Evolutionary conservation across 2,888 invertebrate genomes (phyloP).

Genomic region (Plagodis pulveraria): DNA sequence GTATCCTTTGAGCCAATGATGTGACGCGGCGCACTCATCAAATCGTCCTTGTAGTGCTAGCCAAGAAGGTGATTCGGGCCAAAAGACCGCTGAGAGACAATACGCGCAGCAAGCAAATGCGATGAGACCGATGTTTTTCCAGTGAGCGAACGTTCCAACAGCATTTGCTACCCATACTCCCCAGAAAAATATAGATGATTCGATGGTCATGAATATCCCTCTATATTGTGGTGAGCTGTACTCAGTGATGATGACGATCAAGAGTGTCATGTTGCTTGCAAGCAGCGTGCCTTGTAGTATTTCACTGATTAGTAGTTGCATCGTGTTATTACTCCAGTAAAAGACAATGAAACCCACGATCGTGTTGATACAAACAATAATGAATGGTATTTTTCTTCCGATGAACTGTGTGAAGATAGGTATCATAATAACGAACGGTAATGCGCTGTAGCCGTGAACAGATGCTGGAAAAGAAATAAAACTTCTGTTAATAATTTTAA

Average conservation of each 20-base stretch:
- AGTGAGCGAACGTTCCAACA: slow-evolving; percentile 56
- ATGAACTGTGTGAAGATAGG: slow-evolving; percentile 47
- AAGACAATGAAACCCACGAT: slow-evolving; percentile 50
- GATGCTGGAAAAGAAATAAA: slow-evolving; percentile 48
- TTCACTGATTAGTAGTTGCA: slow-evolving; percentile 52
- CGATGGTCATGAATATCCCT: slow-evolving; percentile 56
- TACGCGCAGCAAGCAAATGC: slow-evolving; percentile 44
- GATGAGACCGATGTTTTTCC: slow-evolving; percentile 54
- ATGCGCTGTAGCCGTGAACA: slow-evolving; percentile 50
- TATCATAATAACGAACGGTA: slow-evolving; percentile 52
- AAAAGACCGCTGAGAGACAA: slow-evolving; percentile 46
- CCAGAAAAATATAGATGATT: slow-evolving; percentile 58
- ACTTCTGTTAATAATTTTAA: not conserved
- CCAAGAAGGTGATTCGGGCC: slow-evolving; percentile 63
- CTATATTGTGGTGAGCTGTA: slow-evolving; percentile 57
- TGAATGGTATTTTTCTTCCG: slow-evolving; percentile 52
- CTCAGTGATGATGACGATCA: slow-evolving; percentile 54
- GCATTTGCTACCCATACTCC: slow-evolving; percentile 62
- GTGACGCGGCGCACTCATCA: slow-evolving; percentile 51
- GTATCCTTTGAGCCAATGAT: slow-evolving; percentile 55
- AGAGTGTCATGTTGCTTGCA: slow-evolving; percentile 52
- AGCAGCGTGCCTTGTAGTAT: slow-evolving; percentile 51
- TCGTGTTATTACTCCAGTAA: slow-evolving; percentile 50
- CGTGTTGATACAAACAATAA: slow-evolving; percentile 45
- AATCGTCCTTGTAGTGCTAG: slow-evolving; percentile 57